Evolutionary conservation across 2,113 vertebrate genomes (phyloP).

Genomic region (Hymenochirus boettgeri): DNA sequence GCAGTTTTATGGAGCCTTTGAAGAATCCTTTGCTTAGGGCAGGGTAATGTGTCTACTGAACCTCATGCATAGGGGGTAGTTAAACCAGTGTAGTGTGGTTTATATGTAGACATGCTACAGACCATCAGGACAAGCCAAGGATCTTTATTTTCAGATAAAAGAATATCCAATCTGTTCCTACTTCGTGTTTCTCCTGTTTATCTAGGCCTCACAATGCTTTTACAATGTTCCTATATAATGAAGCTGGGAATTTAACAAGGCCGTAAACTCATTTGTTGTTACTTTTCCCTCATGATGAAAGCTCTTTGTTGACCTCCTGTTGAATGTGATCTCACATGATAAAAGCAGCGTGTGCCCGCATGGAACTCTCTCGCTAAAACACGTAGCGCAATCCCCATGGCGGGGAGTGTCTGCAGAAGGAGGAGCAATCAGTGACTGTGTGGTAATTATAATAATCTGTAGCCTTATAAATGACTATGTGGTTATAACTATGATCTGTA

Average conservation of each 20-base stretch:
- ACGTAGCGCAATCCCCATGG: too few relatives aligned
- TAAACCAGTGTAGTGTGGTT: neutral
- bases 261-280: neutral
- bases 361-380: too few relatives aligned
- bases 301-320: too few relatives aligned
- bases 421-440: too few relatives aligned
- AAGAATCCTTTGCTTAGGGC: neutral
- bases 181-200: neutral
- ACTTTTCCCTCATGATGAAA: neutral
- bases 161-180: neutral
- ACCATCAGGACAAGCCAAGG: neutral
- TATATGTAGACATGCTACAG: neutral
- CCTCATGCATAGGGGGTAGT: neutral
- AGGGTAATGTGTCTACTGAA: neutral
- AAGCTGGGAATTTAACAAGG: neutral
- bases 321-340: too few relatives aligned
- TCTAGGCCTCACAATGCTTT: neutral
- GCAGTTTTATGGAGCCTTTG: constrained; percentile 3
- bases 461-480: too few relatives aligned
- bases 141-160: neutral
- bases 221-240: neutral
- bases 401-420: too few relatives aligned
- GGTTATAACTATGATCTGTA: too few relatives aligned
- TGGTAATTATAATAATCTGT: too few relatives aligned
- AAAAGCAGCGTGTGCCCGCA: too few relatives aligned